Base-by-base conservation (phyloP, 2,797 vertebrate species). In the Gallinago nigripennis region DNA sequence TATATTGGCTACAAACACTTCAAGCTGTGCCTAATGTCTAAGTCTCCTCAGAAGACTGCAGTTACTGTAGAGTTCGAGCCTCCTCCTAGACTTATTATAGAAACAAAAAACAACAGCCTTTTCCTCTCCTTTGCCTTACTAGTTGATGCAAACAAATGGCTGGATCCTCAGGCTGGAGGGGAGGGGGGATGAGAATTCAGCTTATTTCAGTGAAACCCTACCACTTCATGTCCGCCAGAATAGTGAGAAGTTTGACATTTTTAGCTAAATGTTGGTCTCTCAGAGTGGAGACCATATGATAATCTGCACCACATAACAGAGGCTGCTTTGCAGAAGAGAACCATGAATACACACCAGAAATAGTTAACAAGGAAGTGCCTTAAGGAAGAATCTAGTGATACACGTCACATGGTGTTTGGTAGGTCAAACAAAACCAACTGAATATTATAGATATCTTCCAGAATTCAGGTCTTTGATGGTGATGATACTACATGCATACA, bases 1-100 rank as follows among this genome's bases (percentile, higher is more conserved):
- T 94, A 23, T 87, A 68, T 91, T 96, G 91, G 88, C 95, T 96
- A 61, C 88, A 96, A 97, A 95, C 88, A 95, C 94, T 97, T 95
- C 89, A 92, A 90, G 58, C 61, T 83, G 76, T 90, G 86, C 82
- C 35, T 58, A 78, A 86, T 75, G 82, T 80, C 85, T 76, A 90
- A 96, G 79, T 66, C 81, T 72, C 68, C 77, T 93, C 75, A 45
- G 56, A 76, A 82, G 70, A 56, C 61, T 78, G 72, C 31, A 65
- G 37, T 53, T 56, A 48, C 43, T n/a, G 78, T 65, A 41, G 60
- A 46, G 23, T 75, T 92, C 85, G 92, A 92, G 93, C 61, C 57
- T 94, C 39, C 53, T 78, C 39, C 28, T 83, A 78, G 20, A 23
- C 41, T 73, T 39, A 30, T 88, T 88, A 41, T 31, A 25, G 79